Percentiles rank a stretch among this genome's conserved stretches.
Conservation (phyloP, 2,888 invertebrate genomes). For the Ormyrus rosae region DNA sequence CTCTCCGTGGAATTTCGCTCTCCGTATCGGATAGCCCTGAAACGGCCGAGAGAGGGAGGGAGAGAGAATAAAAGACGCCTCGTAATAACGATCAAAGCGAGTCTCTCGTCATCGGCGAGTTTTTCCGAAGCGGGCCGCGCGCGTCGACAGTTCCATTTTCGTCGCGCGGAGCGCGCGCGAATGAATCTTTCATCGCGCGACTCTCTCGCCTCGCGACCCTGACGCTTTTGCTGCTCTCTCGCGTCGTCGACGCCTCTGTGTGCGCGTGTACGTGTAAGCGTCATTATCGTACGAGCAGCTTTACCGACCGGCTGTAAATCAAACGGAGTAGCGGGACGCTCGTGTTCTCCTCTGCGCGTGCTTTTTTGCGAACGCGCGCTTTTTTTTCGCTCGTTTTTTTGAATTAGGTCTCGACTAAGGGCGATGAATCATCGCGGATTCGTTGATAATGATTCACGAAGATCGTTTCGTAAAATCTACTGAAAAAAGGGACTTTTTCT, state of each 20-base stretch:
- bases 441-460: no score
- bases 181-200: conserved; percentile 64
- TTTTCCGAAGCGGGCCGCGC: conserved; percentile 62
- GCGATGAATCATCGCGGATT: no score
- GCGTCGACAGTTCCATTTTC: conserved; percentile 62
- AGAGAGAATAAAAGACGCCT: neutral
- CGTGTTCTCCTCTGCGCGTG: neutral
- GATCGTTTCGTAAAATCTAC: no score
- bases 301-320: conserved; percentile 38
- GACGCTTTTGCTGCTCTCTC: neutral
- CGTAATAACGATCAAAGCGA: conserved; percentile 14
- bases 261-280: neutral
- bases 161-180: conserved; percentile 54
- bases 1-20: conserved; percentile 15
- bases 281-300: neutral
- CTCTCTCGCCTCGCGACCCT: conserved; percentile 38
- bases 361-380: neutral
- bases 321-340: conserved; percentile 28
- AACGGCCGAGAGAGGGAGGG: neutral
- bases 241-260: no score
- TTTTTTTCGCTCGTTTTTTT: conserved; percentile 9
- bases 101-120: conserved; percentile 55
- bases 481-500: no score
- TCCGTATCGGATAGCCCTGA: conserved; percentile 40
- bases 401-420: no score